Evolutionary conservation across 2,888 invertebrate genomes (phyloP).

Genomic region (Phoenoteleia sp.): DNA sequence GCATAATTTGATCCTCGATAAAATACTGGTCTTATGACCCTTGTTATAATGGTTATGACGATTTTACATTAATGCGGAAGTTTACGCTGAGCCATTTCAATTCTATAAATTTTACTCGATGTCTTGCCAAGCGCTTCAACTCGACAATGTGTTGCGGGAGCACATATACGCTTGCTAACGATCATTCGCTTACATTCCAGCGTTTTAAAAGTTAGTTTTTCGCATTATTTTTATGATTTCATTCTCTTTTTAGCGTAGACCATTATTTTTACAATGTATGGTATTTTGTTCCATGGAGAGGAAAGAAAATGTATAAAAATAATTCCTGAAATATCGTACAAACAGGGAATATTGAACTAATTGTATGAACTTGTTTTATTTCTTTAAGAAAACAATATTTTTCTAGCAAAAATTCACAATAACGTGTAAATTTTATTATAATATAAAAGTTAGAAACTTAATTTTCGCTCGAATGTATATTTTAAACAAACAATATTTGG

Average conservation of each 20-base stretch:
- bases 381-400: no score
- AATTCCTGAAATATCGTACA: background rate
- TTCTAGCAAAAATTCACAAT: no score
- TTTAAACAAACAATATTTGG: no score
- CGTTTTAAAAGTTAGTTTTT: conserved; percentile 54
- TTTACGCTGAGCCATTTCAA: conserved; percentile 54
- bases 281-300: background rate
- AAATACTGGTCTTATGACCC: conserved; percentile 22
- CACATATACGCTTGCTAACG: conserved; percentile 49
- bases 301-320: background rate
- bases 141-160: conserved; percentile 54
- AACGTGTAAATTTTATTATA: no score
- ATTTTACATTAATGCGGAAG: conserved; percentile 60
- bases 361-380: no score
- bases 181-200: conserved; percentile 50
- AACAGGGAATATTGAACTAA: background rate
- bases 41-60: conserved; percentile 48
- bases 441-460: no score
- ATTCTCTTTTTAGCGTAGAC: conserved; percentile 13
- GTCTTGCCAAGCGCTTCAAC: conserved; percentile 60
- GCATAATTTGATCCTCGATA: conserved; percentile 19
- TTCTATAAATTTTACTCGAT: conserved; percentile 68
- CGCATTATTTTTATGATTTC: conserved; percentile 52
- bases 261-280: conserved; percentile 28
- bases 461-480: no score